These are phyloP conservation scores for Fundulus diaphanus DNA, from an alignment of 2,797 vertebrate genomes.

Conservation along the genomic window DNA sequence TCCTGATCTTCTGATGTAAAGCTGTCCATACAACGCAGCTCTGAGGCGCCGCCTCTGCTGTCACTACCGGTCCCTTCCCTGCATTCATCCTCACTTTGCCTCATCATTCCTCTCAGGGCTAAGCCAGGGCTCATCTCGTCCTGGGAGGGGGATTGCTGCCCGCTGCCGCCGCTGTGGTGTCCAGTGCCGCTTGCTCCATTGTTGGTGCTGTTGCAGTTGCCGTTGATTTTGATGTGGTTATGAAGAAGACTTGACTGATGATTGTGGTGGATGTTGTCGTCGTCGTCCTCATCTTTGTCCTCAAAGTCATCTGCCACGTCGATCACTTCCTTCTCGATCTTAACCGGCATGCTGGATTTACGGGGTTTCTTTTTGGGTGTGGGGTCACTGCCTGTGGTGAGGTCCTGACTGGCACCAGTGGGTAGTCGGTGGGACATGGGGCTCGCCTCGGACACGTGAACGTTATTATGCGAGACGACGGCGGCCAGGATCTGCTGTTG, in stretches of 20 bases:
- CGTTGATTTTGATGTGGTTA: slow-evolving; percentile 81
- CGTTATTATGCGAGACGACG: slow-evolving; percentile 73
- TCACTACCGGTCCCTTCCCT: slow-evolving; percentile 82
- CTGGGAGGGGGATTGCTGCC: slow-evolving; percentile 93
- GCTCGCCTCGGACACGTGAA: slow-evolving; percentile 75
- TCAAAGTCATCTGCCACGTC: slow-evolving; percentile 96
- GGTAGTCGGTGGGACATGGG: slow-evolving; percentile 76
- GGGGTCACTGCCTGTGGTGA: slow-evolving; percentile 83
- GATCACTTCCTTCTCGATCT: slow-evolving; percentile 99
- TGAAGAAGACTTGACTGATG: slow-evolving; percentile 77
- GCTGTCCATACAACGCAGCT: slow-evolving; percentile 93
- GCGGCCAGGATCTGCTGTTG: slow-evolving; percentile 83
- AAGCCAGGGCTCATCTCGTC: slow-evolving; percentile 95
- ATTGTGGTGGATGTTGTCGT: slow-evolving; percentile 78
- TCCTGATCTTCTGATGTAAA: slow-evolving; percentile 99
- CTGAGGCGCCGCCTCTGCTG: slow-evolving; percentile 81
- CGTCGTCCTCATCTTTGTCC: slow-evolving; percentile 94
- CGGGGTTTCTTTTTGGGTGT: slow-evolving; percentile 98
- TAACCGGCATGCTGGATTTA: slow-evolving; percentile 99
- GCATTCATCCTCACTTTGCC: slow-evolving; percentile 88
- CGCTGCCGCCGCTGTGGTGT: slow-evolving; percentile 80
- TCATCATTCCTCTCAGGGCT: slow-evolving; percentile 91
- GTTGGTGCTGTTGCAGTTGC: slow-evolving; percentile 82
- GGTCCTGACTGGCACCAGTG: slow-evolving; percentile 78
- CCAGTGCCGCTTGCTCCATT: slow-evolving; percentile 74